These are phyloP conservation scores for Pygmarrhopalites habei DNA, from an alignment of 1,140 invertebrate genomes.

Conservation along the genomic window DNA sequence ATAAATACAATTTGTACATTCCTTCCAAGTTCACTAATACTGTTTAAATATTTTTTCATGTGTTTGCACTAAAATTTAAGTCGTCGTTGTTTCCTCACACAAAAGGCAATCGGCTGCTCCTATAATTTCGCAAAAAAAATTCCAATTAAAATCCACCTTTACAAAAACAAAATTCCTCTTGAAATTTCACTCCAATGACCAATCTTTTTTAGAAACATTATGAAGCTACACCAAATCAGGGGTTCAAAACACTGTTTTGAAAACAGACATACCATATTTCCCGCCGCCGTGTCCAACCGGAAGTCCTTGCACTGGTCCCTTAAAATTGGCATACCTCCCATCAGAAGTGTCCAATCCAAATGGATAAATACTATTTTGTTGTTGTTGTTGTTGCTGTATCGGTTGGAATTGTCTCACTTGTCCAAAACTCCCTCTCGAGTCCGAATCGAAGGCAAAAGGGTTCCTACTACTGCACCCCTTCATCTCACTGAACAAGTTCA, in stretches of 20 bases:
- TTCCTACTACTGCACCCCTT: too few relatives aligned
- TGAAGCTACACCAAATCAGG: neutral
- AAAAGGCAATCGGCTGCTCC: conserved; percentile 27
- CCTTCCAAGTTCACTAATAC: too few relatives aligned
- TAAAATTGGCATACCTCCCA: conserved; percentile 22
- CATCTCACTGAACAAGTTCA: too few relatives aligned
- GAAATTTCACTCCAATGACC: neutral
- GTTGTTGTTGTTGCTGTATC: too few relatives aligned
- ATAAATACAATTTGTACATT: too few relatives aligned
- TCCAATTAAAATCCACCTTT: neutral
- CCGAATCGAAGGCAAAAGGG: too few relatives aligned
- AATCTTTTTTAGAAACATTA: neutral
- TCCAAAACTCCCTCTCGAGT: too few relatives aligned
- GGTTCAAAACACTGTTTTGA: neutral
- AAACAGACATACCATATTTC: conserved; percentile 14
- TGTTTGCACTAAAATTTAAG: too few relatives aligned
- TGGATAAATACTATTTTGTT: too few relatives aligned
- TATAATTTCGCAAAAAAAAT: conserved; percentile 2
- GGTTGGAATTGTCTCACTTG: too few relatives aligned
- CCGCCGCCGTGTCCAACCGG: conserved; percentile 26
- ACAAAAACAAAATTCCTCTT: neutral
- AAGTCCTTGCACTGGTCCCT: conserved; percentile 26
- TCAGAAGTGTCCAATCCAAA: conserved; percentile 28
- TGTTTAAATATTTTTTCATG: too few relatives aligned
- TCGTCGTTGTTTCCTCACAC: too few relatives aligned